Conservation (phyloP, 2,113 vertebrate species). For the Megaceryle torquata region DNA sequence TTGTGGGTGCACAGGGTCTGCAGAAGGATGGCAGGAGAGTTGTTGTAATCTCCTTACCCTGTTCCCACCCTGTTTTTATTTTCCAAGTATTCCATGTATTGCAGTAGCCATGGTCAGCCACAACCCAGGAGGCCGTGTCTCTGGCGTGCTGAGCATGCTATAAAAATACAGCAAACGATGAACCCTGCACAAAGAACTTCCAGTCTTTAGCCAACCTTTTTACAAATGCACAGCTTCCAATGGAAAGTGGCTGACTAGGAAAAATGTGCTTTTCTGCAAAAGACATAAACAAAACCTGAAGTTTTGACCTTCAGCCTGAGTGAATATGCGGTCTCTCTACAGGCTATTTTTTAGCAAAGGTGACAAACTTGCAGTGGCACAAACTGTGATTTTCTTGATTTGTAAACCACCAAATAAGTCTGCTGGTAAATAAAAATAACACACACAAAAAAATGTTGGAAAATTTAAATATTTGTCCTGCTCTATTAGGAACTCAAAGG, state of each 20-base stretch:
- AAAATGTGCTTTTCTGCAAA: slow-evolving; percentile 10
- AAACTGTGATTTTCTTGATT: background rate
- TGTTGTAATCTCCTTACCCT: background rate
- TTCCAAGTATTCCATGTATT: background rate
- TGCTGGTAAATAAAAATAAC: background rate
- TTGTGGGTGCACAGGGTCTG: background rate
- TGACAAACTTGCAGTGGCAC: slow-evolving; percentile 7
- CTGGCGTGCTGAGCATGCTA: background rate
- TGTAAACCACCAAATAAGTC: background rate
- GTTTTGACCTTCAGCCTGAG: slow-evolving; percentile 55
- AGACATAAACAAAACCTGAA: slow-evolving; percentile 38
- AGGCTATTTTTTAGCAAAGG: slow-evolving; percentile 23
- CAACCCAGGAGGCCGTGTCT: background rate
- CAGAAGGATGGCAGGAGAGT: background rate
- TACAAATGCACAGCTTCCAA: background rate
- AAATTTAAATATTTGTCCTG: background rate
- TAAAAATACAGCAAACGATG: background rate
- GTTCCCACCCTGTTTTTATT: background rate
- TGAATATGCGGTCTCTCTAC: background rate
- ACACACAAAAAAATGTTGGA: background rate
- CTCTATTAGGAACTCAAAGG: background rate
- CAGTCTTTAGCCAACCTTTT: background rate
- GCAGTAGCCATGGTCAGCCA: background rate
- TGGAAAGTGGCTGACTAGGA: background rate
- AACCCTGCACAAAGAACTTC: background rate